Base-by-base conservation (phyloP, 2,113 vertebrate genomes). In the Callaeas wilsoni region DNA sequence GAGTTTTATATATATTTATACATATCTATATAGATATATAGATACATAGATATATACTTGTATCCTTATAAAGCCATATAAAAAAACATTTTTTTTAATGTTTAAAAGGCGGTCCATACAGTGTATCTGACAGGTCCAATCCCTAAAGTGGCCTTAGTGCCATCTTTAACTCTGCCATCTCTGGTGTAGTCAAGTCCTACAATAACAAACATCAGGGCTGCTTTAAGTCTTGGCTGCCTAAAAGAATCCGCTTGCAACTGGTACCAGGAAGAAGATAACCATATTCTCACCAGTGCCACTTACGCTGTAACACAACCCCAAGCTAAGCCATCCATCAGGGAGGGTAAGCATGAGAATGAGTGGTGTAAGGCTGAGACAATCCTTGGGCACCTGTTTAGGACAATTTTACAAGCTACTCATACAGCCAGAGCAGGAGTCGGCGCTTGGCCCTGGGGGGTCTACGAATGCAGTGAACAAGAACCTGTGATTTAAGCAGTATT, bases 321-420 rank as follows among this genome's bases (percentile, higher is more conserved):
- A 60, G 4, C 18, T 56, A 27, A 46, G 47, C 46, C 75, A 86
- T 55, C 39, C 68, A 71, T 17, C 59, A 90, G 47, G 27, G 27
- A 91, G 39, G 13, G 16, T 19, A 47, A 52, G 67, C 42, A 13
- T 19, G 50, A 73, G 10, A 53, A 33, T 42, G 53, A 82, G 25
- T 39, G n/a, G 49, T 33, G 7, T 37, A 80, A 77, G 50, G 59
- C 17, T 2, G 3, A 92, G 57, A 71, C 8, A 56, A 41, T 60
- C 41, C 46, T 91, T 71, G 60, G 44, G 50, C 71, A 87, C 44
- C 30, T 29, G 30, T 50, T 78, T 65, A 80, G 80, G 63, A 67
- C 71, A 81, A 65, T 69, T 96, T 94, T 84, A 94, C 33, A 84
- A 77, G 53, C 62, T 78, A 60, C 63, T 88, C 46, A 62, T 60